Evolutionary conservation across 23 tunicate species (phyloP), one percentile per base, ranked within the genome.

Genomic region (Halocynthia aurantium): DNA sequence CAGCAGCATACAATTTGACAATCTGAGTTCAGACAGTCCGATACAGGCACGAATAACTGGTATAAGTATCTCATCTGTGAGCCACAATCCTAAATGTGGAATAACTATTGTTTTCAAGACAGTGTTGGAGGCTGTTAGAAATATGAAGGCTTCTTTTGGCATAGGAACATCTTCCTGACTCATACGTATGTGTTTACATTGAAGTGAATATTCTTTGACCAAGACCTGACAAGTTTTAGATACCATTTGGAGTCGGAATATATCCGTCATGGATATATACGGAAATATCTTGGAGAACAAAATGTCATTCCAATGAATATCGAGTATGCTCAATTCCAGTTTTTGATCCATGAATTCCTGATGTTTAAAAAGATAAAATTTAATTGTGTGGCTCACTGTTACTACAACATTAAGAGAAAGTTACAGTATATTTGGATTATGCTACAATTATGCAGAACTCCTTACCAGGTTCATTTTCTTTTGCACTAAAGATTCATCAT

Each of bases 241-340:
- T 21, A 54, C 62, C 10, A 64, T 64, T 13, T 64, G 78, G 4
- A 74, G 64, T 4, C 78, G 62, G 62, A 74, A 74, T 51, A 74
- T 22, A 18, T 74, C 78, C 13, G 21, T 55, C 66, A 74, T 56
- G 57, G 78, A 52, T 54, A 74, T 13, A 54, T 74, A 54, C 55
- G 31, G 9, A 49, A 74, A 56, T 22, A 74, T 50, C 20, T 74
- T 20, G 13, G 55, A 21, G 21, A 8, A 74, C 61, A 74, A 54
- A 10, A 74, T 64, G 55, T 74, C 78, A 6, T 74, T 21, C 63
- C 55, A 51, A 13, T 31, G 44, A 31, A 31, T 31, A 31, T 31
- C 44, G 4, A 31, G 44, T 31, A 31, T 31, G 44, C 4, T 31
- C 44, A 31, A 31, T 31, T 31, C 44, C 44, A 31, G 44, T 31